phyloP scores from a whole-genome alignment of 2,888 invertebrate species.

The Eristalis tenax region DNA sequence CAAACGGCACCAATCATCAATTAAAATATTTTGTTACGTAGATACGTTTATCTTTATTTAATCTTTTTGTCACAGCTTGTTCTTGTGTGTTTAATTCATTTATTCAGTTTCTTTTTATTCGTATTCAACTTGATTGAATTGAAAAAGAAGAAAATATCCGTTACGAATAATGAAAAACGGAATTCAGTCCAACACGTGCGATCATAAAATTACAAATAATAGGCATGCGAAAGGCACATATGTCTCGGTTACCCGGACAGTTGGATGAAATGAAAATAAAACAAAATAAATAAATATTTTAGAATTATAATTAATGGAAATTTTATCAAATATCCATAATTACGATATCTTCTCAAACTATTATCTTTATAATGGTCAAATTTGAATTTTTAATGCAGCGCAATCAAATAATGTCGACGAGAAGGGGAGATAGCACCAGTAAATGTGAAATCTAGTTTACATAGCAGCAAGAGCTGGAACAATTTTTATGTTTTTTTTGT shows the following conservation, averaged over 20 bases:
- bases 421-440: conserved; percentile 30
- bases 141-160: conserved; percentile 45
- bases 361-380: conserved; percentile 64
- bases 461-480: conserved; percentile 7
- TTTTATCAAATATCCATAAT: conserved; percentile 70
- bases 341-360: conserved; percentile 65
- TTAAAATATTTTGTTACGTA: neutral
- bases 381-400: conserved; percentile 68
- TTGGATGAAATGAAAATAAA: conserved; percentile 33
- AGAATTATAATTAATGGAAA: conserved; percentile 70
- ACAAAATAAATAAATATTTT: conserved; percentile 56
- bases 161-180: conserved; percentile 65
- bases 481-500: conserved; percentile 8
- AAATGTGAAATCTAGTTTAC: conserved; percentile 68
- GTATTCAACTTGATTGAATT: conserved; percentile 37
- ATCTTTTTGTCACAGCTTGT: conserved; percentile 6
- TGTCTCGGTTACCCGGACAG: neutral
- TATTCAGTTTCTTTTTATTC: conserved; percentile 40
- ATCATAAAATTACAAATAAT: conserved; percentile 64
- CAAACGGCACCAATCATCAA: no score
- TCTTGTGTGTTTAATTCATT: conserved; percentile 18
- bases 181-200: conserved; percentile 66
- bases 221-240: conserved; percentile 49
- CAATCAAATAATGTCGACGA: conserved; percentile 65
- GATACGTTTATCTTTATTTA: conserved; percentile 15